Conservation (phyloP, 2,888 invertebrate genomes). For the Steinernema hermaphroditum region DNA sequence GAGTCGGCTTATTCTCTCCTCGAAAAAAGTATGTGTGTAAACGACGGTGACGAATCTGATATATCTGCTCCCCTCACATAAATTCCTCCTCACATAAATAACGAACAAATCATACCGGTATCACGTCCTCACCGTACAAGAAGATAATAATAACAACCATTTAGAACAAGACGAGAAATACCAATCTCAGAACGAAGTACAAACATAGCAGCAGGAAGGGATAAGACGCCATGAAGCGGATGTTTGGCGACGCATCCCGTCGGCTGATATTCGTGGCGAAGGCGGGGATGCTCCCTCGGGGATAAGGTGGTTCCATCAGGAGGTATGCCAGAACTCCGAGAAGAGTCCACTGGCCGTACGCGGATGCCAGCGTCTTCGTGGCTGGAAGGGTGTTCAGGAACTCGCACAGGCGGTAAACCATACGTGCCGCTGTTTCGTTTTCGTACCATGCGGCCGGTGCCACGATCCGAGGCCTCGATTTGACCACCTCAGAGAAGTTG, state of each 20-base stretch:
- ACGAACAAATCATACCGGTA: background rate
- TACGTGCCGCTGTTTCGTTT: background rate
- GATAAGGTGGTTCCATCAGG: slow-evolving; percentile 18
- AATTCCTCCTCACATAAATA: too few species aligned
- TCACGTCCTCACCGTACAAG: background rate
- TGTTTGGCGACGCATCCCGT: slow-evolving; percentile 6
- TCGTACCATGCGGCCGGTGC: slow-evolving; percentile 1
- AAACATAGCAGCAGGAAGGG: background rate
- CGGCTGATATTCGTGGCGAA: background rate
- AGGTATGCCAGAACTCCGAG: background rate
- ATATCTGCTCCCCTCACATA: too few species aligned
- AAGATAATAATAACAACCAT: background rate
- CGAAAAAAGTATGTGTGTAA: too few species aligned
- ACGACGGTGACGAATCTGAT: too few species aligned
- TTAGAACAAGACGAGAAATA: background rate
- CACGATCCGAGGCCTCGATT: slow-evolving; percentile 22
- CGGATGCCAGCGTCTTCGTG: background rate
- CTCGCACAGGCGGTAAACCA: background rate
- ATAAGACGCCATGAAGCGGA: slow-evolving; percentile 21
- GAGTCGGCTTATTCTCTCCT: too few species aligned
- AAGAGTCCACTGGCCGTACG: slow-evolving; percentile 17
- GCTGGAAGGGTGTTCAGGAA: background rate
- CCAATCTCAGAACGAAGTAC: background rate
- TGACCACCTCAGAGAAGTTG: slow-evolving; percentile 20
- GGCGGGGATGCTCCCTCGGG: background rate